Evolutionary conservation across 2,113 vertebrate genomes (phyloP).

Genomic region (Dasyprocta punctata): DNA sequence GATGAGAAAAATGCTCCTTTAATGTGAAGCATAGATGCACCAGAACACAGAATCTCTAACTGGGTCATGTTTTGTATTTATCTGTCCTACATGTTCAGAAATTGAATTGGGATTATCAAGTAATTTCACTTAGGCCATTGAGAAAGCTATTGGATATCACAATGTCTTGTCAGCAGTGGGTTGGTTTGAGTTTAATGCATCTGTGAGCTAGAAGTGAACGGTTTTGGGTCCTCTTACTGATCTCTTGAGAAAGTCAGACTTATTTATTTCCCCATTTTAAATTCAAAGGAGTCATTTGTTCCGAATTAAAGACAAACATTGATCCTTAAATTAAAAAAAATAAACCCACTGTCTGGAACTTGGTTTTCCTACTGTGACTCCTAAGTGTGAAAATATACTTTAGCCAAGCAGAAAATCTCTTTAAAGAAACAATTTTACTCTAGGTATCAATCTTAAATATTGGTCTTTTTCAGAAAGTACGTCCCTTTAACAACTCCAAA

Average conservation of each 20-base stretch:
- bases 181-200: constrained; percentile 63
- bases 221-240: constrained; percentile 57
- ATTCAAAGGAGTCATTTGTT: constrained; percentile 70
- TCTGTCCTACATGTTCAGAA: constrained; percentile 44
- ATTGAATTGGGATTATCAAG: constrained; percentile 54
- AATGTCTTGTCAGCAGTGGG: constrained; percentile 51
- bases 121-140: constrained; percentile 62
- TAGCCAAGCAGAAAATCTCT: constrained; percentile 52
- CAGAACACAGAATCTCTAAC: constrained; percentile 54
- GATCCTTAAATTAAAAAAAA: constrained; percentile 33
- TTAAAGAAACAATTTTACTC: not conserved
- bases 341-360: constrained; percentile 20
- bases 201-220: constrained; percentile 52
- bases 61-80: constrained; percentile 56
- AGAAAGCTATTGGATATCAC: constrained; percentile 61
- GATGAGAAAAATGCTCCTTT: constrained; percentile 29
- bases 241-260: constrained; percentile 55
- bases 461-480: constrained; percentile 31
- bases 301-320: constrained; percentile 67
- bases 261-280: constrained; percentile 70
- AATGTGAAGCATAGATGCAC: not conserved
- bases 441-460: not conserved
- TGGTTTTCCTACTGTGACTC: not conserved
- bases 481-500: not conserved
- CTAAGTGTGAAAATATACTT: constrained; percentile 27